phyloP scores from a whole-genome alignment of 2,888 invertebrate species.

The Nephrotoma guestfalica region DNA sequence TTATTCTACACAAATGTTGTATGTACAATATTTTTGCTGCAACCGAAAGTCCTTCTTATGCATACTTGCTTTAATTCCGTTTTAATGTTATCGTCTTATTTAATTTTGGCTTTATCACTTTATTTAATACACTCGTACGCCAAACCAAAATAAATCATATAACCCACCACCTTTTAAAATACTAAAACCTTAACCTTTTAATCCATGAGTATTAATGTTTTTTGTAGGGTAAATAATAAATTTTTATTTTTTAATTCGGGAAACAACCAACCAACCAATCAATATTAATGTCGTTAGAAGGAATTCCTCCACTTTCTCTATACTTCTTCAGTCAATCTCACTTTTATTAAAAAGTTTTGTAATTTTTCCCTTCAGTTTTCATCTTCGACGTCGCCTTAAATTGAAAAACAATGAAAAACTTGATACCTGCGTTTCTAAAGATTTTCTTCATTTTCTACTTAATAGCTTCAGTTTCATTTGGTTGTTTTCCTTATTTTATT shows the following conservation, averaged over 20 bases:
- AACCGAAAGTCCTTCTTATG: too few species aligned
- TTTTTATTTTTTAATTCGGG: not conserved
- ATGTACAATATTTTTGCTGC: too few species aligned
- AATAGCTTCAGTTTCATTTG: not conserved
- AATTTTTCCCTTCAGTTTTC: not conserved
- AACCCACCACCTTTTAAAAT: not conserved
- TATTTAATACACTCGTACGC: too few species aligned
- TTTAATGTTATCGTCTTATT: too few species aligned
- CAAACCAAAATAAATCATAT: too few species aligned
- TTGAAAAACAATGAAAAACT: not conserved
- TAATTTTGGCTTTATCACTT: too few species aligned
- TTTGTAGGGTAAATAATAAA: not conserved
- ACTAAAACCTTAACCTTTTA: not conserved
- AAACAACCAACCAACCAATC: not conserved
- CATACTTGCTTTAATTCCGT: too few species aligned
- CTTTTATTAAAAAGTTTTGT: not conserved
- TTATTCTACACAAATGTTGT: too few species aligned
- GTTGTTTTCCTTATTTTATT: not conserved
- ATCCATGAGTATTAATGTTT: not conserved
- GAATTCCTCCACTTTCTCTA: not conserved
- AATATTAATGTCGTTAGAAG: not conserved
- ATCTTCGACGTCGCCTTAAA: not conserved
- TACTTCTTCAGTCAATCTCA: not conserved
- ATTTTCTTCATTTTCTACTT: not conserved
- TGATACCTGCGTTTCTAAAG: not conserved